Conservation (phyloP, 1,140 invertebrate species). For the Drosophila rhopaloa region DNA sequence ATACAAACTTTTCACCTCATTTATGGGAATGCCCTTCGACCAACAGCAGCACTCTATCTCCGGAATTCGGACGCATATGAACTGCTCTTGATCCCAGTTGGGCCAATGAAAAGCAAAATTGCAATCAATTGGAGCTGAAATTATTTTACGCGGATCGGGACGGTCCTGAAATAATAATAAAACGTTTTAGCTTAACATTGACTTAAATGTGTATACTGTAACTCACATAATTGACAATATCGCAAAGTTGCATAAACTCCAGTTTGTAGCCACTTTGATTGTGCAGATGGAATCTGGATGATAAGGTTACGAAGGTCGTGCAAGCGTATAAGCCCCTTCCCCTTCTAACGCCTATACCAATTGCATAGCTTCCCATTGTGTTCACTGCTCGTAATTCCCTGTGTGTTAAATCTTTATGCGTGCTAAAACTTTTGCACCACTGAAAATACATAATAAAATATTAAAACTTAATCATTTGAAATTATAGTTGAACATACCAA, state of each 20-base stretch:
- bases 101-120: slow-evolving; percentile 98
- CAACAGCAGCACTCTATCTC: slow-evolving; percentile 91
- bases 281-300: slow-evolving; percentile 96
- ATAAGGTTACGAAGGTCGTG: slow-evolving; percentile 96
- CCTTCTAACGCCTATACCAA: slow-evolving; percentile 94
- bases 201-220: not conserved
- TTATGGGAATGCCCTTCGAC: slow-evolving; percentile 97
- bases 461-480: not conserved
- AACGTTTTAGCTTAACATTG: not conserved
- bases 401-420: slow-evolving; percentile 74
- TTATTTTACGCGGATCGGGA: slow-evolving; percentile 87
- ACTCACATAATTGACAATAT: slow-evolving; percentile 87
- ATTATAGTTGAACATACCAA: slow-evolving; percentile 38
- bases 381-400: slow-evolving; percentile 71
- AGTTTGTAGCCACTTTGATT: slow-evolving; percentile 94
- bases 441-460: slow-evolving; percentile 57
- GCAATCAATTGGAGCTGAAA: slow-evolving; percentile 92
- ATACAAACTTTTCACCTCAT: slow-evolving; percentile 94
- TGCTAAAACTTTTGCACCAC: slow-evolving; percentile 93
- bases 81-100: slow-evolving; percentile 93
- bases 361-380: slow-evolving; percentile 86
- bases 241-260: slow-evolving; percentile 94
- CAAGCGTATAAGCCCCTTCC: slow-evolving; percentile 94
- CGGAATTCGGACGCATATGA: slow-evolving; percentile 93
- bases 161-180: slow-evolving; percentile 40